Evolutionary conservation across 2,113 vertebrate genomes (phyloP).

Genomic region (Porphyrio hochstetteri): DNA sequence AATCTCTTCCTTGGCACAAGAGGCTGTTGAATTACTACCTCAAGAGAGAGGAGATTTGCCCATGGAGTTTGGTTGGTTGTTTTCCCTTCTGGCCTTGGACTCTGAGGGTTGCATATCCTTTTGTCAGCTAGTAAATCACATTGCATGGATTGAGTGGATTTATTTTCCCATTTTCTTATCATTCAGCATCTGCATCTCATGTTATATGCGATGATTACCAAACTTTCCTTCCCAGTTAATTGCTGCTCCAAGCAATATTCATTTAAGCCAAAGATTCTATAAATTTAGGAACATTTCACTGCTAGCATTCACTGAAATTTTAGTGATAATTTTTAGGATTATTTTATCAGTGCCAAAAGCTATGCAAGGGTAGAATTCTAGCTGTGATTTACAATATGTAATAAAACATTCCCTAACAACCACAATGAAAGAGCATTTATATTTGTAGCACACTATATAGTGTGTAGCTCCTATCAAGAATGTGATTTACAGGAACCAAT

Average conservation of each 20-base stretch:
- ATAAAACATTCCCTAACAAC: neutral
- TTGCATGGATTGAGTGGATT: neutral
- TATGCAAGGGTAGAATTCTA: neutral
- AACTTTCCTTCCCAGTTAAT: neutral
- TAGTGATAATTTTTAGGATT: neutral
- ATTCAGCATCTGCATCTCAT: neutral
- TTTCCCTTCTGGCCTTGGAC: neutral
- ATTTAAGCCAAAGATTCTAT: neutral
- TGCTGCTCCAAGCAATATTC: constrained; percentile 9
- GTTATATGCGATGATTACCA: neutral
- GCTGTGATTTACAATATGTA: constrained; percentile 24
- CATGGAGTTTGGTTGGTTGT: neutral
- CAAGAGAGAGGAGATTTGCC: neutral
- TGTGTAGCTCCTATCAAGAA: neutral
- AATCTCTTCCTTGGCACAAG: constrained; percentile 49
- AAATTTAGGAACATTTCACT: neutral
- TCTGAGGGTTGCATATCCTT: neutral
- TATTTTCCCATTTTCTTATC: neutral
- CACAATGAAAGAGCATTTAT: neutral
- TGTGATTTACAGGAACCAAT: neutral
- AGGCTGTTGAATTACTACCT: neutral
- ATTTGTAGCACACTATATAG: neutral
- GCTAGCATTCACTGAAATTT: neutral
- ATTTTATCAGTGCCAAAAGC: neutral
- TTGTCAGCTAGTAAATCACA: neutral